Conservation (phyloP, 2,888 invertebrate species). For the Amphipoea oculea region DNA sequence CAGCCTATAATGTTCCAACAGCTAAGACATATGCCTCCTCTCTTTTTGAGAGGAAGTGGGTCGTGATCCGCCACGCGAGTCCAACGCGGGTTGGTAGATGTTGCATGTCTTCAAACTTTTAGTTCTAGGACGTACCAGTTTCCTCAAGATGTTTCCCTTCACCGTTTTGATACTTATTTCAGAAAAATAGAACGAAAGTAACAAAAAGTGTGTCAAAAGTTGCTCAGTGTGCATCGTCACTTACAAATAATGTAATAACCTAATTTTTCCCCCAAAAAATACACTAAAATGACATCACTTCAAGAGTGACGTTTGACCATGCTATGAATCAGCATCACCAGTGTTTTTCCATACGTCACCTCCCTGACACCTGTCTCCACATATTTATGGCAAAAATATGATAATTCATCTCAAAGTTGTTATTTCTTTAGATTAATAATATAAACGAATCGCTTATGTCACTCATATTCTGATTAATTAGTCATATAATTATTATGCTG, state of each 20-base stretch:
- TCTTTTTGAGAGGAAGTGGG: neutral
- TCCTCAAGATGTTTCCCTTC: neutral
- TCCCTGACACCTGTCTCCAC: slow-evolving; percentile 55
- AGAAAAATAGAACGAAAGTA: neutral
- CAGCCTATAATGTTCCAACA: neutral
- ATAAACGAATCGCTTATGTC: slow-evolving; percentile 61
- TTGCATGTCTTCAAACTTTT: neutral
- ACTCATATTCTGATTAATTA: slow-evolving; percentile 62
- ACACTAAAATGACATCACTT: slow-evolving; percentile 59
- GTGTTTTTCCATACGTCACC: slow-evolving; percentile 65
- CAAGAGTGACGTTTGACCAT: slow-evolving; percentile 43
- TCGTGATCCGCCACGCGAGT: neutral
- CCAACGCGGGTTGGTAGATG: neutral
- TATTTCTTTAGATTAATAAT: slow-evolving; percentile 54
- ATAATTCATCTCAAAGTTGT: slow-evolving; percentile 52
- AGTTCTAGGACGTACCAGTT: neutral
- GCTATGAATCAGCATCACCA: slow-evolving; percentile 56
- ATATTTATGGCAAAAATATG: slow-evolving; percentile 63
- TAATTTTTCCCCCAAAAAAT: slow-evolving; percentile 47
- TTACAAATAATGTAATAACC: slow-evolving; percentile 39
- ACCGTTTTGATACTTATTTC: neutral
- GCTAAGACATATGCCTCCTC: neutral
- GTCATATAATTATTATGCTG: slow-evolving; percentile 36
- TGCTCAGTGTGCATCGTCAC: neutral
- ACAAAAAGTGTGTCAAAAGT: slow-evolving; percentile 6